Evolutionary conservation across 2,113 vertebrate genomes (phyloP), one percentile per base, ranked within the genome.

Genomic region (Zeus faber): DNA sequence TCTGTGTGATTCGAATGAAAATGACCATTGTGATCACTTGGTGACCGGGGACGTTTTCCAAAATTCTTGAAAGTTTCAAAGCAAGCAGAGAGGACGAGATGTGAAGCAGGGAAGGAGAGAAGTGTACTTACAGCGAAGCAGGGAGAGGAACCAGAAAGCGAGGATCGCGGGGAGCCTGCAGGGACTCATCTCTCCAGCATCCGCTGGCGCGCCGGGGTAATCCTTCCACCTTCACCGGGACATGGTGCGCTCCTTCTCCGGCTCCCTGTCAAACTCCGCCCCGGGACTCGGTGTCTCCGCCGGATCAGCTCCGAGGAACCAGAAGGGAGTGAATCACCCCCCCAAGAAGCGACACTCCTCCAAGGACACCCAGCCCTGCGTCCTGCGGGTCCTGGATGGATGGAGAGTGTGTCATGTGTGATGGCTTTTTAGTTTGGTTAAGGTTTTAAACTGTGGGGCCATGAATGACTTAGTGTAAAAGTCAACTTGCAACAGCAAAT

Each of bases 81-180:
- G 9, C 2, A 35, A 35, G 27, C 31, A 35, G 14, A 35, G 9
- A 35, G 9, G 17, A 16, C 17, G 9, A 44, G 16, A 23, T 3
- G 20, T 10, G 7, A 22, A 11, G 10, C 41, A 11, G 11, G 14
- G 5, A 41, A 41, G 16, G n/a, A 41, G n/a, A 1, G 21, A 23
- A 9, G 14, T 33, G 3, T 54, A 87, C 87, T 88, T 78, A 90
- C 88, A 78, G 58, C 79, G 67, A 35, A 84, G 27, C 44, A 87
- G 49, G 54, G 60, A 62, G 60, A 87, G 22, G 20, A 86, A 37
- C 3, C n/a, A 46, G 74, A 45, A 87, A 49, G 68, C 72, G 70
- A 86, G 57, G 47, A 82, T 48, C 58, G 65, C n/a, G 41, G 16
- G 88, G 62, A 67, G 49, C 49, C 44, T 66, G 67, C 65, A 51